These are phyloP conservation scores for Bucco capensis DNA, from an alignment of 2,113 vertebrate genomes.

Conservation along the genomic window DNA sequence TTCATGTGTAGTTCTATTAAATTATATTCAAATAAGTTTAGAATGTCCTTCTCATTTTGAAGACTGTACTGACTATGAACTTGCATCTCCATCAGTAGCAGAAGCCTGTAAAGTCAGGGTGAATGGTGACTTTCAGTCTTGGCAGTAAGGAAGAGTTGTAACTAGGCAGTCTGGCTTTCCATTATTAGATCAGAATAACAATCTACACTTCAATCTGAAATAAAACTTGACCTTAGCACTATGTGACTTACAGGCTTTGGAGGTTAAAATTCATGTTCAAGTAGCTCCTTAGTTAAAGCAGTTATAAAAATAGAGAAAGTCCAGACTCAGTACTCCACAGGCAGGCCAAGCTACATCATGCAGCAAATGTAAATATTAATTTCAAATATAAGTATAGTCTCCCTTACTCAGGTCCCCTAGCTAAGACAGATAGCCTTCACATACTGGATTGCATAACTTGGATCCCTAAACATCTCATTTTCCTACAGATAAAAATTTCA, in stretches of 20 bases:
- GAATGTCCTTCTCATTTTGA: not conserved
- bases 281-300: not conserved
- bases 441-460: no score
- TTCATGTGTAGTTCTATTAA: not conserved
- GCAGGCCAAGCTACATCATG: not conserved
- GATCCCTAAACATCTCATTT: not conserved
- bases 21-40: not conserved
- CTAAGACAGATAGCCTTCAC: not conserved
- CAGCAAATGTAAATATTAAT: not conserved
- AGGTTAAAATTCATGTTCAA: not conserved
- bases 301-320: not conserved
- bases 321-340: not conserved
- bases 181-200: not conserved
- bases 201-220: not conserved
- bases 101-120: rapidly evolving
- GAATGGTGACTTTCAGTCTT: not conserved
- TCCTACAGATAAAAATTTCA: not conserved
- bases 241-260: not conserved
- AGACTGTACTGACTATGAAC: not conserved
- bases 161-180: not conserved
- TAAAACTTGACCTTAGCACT: not conserved
- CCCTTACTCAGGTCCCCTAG: not conserved
- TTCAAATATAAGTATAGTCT: not conserved
- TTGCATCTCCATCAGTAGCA: not conserved
- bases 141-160: not conserved